Percentiles rank a stretch among this genome's conserved stretches.
phyloP scores from a whole-genome alignment of 2,113 vertebrate species.

The Pluvialis apricaria region DNA sequence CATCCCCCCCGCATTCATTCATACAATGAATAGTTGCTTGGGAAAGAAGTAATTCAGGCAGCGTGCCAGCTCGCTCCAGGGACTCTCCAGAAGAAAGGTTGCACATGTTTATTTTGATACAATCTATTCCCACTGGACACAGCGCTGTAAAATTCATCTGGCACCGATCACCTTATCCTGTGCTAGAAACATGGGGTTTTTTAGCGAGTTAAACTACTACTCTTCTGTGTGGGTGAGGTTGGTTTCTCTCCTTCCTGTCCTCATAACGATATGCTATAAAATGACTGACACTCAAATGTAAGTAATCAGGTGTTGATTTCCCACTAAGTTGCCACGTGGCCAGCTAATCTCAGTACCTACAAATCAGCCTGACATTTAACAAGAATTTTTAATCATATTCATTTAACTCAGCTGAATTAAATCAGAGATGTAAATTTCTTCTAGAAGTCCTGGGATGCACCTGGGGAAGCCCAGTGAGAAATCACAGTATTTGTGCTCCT shows the following conservation, averaged over 20 bases:
- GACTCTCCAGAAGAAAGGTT: slow-evolving; percentile 33
- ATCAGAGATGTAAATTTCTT: background rate
- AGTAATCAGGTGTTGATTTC: background rate
- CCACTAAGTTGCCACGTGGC: background rate
- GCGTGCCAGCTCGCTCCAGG: background rate
- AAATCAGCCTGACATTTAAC: background rate
- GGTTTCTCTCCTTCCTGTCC: background rate
- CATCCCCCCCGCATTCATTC: background rate
- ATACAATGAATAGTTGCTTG: background rate
- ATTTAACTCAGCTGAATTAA: background rate
- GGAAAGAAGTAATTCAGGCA: background rate
- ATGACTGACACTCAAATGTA: background rate
- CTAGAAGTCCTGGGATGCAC: background rate
- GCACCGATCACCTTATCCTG: background rate
- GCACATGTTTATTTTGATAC: slow-evolving; percentile 42
- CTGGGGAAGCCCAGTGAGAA: background rate
- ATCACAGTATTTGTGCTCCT: background rate
- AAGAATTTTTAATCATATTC: background rate
- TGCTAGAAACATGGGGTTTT: background rate
- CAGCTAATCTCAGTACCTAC: background rate
- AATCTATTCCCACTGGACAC: slow-evolving; percentile 5
- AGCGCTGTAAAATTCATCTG: background rate
- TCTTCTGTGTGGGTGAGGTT: background rate
- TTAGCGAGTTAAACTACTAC: background rate
- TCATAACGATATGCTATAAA: background rate